Evolutionary conservation across 2,888 invertebrate species (phyloP).

Genomic region (Hydrotaea cyrtoneurina): DNA sequence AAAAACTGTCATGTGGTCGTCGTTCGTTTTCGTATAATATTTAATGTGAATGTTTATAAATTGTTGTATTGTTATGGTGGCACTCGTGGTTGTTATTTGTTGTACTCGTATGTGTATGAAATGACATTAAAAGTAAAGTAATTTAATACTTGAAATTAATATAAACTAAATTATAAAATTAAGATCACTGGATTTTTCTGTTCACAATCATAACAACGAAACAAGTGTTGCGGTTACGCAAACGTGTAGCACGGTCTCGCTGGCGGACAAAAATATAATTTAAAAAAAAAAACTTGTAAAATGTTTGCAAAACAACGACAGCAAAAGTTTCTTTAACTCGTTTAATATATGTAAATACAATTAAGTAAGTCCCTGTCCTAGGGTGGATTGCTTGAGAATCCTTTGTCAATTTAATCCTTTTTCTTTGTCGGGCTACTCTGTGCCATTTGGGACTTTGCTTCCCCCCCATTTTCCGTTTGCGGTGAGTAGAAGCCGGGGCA

Average conservation of each 20-base stretch:
- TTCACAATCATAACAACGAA: conserved; percentile 1
- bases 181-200: conserved; percentile 37
- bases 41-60: not conserved
- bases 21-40: not conserved
- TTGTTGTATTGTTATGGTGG: not conserved
- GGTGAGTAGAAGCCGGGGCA: not conserved
- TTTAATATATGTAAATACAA: not conserved
- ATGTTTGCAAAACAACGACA: no score
- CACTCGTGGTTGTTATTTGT: conserved; percentile 9
- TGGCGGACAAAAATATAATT: not conserved
- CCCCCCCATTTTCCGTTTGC: not conserved
- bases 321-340: not conserved
- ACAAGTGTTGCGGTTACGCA: conserved; percentile 28
- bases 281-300: not conserved
- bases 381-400: not conserved
- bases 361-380: not conserved
- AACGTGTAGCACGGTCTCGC: not conserved
- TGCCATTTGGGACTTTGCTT: not conserved
- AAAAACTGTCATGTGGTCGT: conserved; percentile 57
- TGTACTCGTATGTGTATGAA: not conserved
- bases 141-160: conserved; percentile 56
- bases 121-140: conserved; percentile 50
- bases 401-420: conserved; percentile 13
- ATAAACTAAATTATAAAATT: conserved; percentile 25
- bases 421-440: not conserved